phyloP scores from a whole-genome alignment of 2,888 invertebrate species.

The Coremacera marginata region DNA sequence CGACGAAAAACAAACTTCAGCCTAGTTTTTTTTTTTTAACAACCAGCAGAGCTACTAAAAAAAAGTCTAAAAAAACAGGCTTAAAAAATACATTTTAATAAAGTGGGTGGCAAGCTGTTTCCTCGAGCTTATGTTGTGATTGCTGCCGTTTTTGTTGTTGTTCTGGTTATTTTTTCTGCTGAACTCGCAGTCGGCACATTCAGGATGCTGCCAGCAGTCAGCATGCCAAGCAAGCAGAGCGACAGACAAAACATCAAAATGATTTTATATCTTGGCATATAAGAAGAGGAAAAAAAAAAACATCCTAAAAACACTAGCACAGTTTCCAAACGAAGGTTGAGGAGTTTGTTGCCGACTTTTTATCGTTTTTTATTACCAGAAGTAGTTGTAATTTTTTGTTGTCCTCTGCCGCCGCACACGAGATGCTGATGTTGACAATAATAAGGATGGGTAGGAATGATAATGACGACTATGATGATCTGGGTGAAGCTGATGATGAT shows the following conservation, averaged over 20 bases:
- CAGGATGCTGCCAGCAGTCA: conserved; percentile 48
- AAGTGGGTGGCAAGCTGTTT: conserved; percentile 30
- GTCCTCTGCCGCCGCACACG: neutral
- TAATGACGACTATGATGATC: no score
- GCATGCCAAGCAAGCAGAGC: conserved; percentile 32
- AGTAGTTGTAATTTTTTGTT: neutral
- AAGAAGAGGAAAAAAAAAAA: conserved; percentile 24
- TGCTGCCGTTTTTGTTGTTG: conserved; percentile 45
- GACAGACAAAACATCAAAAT: conserved; percentile 43
- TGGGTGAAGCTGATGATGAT: no score
- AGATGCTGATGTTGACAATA: no score
- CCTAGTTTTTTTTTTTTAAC: no score
- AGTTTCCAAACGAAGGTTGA: conserved; percentile 38
- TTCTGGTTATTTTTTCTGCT: conserved; percentile 18
- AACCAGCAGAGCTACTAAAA: no score
- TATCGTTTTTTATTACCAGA: neutral
- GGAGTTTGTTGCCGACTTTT: neutral
- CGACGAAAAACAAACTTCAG: no score
- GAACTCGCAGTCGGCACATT: conserved; percentile 50
- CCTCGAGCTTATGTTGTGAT: conserved; percentile 51
- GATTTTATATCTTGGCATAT: conserved; percentile 52
- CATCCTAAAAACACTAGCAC: conserved; percentile 46
- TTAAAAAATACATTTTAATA: conserved; percentile 11
- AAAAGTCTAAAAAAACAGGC: no score
- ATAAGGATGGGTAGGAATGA: no score